phyloP scores from a whole-genome alignment of 2,113 vertebrate species.

The Cettia cetti region DNA sequence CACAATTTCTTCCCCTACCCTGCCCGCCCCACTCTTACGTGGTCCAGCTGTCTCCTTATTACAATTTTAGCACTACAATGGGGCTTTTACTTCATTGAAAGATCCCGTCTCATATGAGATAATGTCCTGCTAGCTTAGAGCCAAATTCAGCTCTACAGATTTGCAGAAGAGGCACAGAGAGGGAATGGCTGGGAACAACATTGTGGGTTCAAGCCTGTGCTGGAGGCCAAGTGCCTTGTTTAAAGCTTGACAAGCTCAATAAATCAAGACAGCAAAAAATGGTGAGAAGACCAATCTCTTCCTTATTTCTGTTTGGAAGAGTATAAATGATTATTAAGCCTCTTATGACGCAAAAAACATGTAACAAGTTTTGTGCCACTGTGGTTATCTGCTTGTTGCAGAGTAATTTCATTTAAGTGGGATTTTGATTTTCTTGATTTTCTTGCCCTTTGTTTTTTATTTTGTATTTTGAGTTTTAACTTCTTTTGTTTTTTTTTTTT shows the following conservation, averaged over 20 bases:
- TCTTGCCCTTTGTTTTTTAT: neutral
- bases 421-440: neutral
- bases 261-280: neutral
- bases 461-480: neutral
- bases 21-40: fast-evolving
- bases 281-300: neutral
- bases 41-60: neutral
- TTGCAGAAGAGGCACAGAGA: neutral
- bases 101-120: neutral
- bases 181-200: neutral
- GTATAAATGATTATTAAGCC: neutral
- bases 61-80: neutral
- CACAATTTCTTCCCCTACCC: too few relatives aligned
- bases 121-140: neutral
- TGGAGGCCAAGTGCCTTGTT: neutral
- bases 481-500: neutral
- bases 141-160: neutral
- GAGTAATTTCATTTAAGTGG: neutral
- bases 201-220: neutral
- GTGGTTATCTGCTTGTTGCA: neutral
- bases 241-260: neutral
- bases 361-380: neutral
- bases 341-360: neutral
- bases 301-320: neutral
- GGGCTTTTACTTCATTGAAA: neutral